Evolutionary conservation across 2,888 invertebrate genomes (phyloP).

Genomic region (Chromoteleia sp.): DNA sequence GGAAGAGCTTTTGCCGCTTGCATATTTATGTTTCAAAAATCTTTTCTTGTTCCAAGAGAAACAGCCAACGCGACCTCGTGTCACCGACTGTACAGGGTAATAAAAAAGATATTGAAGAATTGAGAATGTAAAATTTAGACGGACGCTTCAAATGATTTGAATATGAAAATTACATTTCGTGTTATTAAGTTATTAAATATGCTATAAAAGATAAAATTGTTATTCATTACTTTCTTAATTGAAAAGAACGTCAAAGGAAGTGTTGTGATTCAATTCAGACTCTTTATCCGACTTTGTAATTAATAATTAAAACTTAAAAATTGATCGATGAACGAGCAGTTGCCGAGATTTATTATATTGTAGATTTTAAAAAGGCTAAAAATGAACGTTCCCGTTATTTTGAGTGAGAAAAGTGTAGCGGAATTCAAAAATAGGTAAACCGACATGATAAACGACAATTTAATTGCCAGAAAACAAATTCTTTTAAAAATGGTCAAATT

Average conservation of each 20-base stretch:
- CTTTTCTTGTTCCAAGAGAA: no score
- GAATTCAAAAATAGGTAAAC: not conserved
- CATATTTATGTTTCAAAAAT: no score
- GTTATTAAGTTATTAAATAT: conserved; percentile 12
- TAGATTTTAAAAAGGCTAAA: no score
- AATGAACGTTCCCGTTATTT: no score
- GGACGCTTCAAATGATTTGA: not conserved
- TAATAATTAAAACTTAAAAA: no score
- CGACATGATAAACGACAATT: not conserved
- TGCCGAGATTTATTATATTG: no score
- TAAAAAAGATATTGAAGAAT: conserved; percentile 11
- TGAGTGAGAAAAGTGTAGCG: no score
- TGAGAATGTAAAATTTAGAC: conserved; percentile 3
- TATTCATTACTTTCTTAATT: conserved; percentile 10
- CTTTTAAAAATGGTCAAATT: not conserved
- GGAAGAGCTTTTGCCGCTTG: conserved; percentile 3
- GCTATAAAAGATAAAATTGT: not conserved
- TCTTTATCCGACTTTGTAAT: no score
- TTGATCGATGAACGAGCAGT: no score
- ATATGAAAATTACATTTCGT: not conserved
- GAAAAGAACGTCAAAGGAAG: not conserved
- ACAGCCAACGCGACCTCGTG: no score
- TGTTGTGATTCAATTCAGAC: no score
- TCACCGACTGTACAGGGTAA: no score
- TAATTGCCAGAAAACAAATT: conserved; percentile 24